Evolutionary conservation across 2,113 vertebrate species (phyloP).

Genomic region (Damaliscus lunatus): DNA sequence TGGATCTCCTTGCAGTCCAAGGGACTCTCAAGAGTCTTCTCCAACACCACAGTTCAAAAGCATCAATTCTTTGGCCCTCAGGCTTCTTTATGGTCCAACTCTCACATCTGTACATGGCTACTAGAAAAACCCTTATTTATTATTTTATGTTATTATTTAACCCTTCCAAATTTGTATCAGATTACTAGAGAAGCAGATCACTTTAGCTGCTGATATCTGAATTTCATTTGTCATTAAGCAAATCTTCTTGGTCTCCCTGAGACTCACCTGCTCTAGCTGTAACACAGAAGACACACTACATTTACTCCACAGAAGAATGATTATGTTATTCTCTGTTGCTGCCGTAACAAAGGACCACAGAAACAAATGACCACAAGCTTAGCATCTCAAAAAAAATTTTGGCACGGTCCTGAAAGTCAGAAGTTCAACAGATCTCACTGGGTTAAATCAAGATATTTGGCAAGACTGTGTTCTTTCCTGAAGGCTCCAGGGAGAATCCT

Average conservation of each 20-base stretch:
- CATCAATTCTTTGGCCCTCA: not conserved
- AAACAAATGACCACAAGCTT: not conserved
- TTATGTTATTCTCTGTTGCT: not conserved
- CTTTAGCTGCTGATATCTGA: not conserved
- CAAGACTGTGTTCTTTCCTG: no score
- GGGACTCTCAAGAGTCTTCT: not conserved
- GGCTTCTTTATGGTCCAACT: not conserved
- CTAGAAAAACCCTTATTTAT: not conserved
- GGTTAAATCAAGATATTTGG: no score
- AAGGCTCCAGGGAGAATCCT: not conserved
- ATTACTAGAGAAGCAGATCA: not conserved
- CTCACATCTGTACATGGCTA: not conserved
- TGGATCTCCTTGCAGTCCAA: not conserved
- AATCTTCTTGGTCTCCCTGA: not conserved
- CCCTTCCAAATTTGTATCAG: not conserved
- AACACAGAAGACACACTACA: not conserved
- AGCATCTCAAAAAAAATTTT: not conserved
- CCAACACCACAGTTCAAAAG: not conserved
- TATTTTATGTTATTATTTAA: not conserved
- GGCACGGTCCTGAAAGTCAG: not conserved
- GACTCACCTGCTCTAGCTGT: not conserved
- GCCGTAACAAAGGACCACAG: not conserved
- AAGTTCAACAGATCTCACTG: not conserved
- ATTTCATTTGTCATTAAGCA: not conserved
- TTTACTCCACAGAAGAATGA: not conserved